Percentiles rank a stretch among this genome's conserved stretches.
Evolutionary conservation across 2,888 invertebrate genomes (phyloP).

Genomic region (Hydrotaea diabolus): DNA sequence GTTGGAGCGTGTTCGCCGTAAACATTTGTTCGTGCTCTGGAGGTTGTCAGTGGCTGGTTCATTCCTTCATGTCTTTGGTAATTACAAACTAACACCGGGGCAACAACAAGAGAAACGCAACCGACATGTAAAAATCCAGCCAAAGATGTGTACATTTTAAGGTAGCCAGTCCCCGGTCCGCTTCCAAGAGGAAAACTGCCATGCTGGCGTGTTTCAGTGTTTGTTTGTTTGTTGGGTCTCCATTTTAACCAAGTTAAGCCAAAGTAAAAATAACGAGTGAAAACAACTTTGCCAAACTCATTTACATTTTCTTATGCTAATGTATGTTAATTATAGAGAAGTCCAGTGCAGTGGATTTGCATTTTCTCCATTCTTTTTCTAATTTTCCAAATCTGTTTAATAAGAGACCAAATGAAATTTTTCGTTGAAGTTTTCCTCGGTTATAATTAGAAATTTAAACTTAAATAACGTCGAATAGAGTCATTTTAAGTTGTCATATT

Average conservation of each 20-base stretch:
- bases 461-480: too few relatives aligned
- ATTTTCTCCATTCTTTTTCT: conserved; percentile 72
- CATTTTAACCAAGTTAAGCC: conserved; percentile 47
- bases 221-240: conserved; percentile 43
- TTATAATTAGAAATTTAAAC: not conserved
- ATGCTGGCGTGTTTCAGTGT: conserved; percentile 43
- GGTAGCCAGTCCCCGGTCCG: conserved; percentile 12
- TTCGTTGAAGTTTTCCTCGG: not conserved
- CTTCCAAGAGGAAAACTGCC: conserved; percentile 4
- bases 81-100: conserved; percentile 37
- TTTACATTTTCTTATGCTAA: conserved; percentile 79
- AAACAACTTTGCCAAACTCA: conserved; percentile 57
- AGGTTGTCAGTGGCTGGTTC: conserved; percentile 25
- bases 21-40: conserved; percentile 1
- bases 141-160: conserved; percentile 38
- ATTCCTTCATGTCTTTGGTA: conserved; percentile 43
- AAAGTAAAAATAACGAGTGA: conserved; percentile 50
- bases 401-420: conserved; percentile 1
- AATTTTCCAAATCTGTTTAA: conserved; percentile 38
- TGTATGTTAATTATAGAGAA: conserved; percentile 80
- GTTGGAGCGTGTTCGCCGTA: not conserved
- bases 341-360: conserved; percentile 76
- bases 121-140: not conserved
- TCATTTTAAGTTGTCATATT: too few relatives aligned
- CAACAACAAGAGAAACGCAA: not conserved